Evolutionary conservation across 2,113 vertebrate genomes (phyloP).

Genomic region (Nycticryphes semicollaris): DNA sequence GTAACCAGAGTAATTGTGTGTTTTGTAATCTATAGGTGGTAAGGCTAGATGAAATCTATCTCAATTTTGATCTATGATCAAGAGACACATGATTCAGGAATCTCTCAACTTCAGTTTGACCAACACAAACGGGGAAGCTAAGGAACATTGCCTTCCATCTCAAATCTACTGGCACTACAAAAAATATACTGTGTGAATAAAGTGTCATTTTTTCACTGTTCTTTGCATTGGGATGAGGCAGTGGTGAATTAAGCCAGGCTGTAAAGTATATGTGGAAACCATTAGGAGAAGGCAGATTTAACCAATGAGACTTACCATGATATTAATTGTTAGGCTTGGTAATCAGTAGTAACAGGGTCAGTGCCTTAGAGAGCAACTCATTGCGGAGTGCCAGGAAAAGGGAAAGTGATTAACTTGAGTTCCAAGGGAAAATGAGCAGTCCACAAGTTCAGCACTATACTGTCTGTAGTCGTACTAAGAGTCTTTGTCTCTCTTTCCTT

Average conservation of each 20-base stretch:
- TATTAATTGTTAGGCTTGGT: constrained; percentile 12
- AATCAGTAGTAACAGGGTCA: constrained; percentile 38
- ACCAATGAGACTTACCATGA: not conserved
- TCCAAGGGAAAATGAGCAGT: constrained; percentile 35
- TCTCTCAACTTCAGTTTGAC: not conserved
- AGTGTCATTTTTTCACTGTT: not conserved
- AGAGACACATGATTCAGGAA: not conserved
- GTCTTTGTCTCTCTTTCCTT: not conserved
- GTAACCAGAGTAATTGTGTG: not conserved
- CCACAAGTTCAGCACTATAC: not conserved
- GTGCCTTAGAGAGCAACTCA: not conserved
- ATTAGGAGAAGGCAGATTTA: not conserved
- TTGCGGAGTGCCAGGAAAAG: not conserved
- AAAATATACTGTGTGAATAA: not conserved
- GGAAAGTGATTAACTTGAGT: constrained; percentile 33
- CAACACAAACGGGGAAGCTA: not conserved
- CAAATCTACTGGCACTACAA: not conserved
- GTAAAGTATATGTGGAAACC: not conserved
- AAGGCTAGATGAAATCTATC: not conserved
- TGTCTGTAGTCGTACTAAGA: not conserved
- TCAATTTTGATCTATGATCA: not conserved
- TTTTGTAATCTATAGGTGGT: not conserved
- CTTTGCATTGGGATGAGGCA: not conserved
- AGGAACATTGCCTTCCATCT: not conserved
- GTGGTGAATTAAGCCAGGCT: not conserved